Percentiles rank a stretch among this genome's conserved stretches.
Evolutionary conservation across 1,140 invertebrate genomes (phyloP).

Genomic region (Tetragnatha versicolor): DNA sequence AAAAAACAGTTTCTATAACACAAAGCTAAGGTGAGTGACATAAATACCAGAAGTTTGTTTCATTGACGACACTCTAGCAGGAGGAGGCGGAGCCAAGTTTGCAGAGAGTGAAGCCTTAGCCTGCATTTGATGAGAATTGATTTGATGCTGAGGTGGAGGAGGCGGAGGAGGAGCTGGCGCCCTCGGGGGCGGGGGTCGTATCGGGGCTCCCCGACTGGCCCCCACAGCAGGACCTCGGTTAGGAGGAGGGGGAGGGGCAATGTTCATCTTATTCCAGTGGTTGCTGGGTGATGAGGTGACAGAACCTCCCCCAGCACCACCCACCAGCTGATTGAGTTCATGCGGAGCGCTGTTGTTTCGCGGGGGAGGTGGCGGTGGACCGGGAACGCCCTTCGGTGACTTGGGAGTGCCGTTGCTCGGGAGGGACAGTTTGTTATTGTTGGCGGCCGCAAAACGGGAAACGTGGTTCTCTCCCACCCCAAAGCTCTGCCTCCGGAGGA

Average conservation of each 20-base stretch:
- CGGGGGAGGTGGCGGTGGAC: conserved; percentile 35
- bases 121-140: conserved; percentile 29
- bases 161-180: conserved; percentile 37
- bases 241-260: conserved; percentile 40
- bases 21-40: neutral
- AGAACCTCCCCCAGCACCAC: too few species aligned
- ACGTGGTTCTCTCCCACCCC: conserved; percentile 35
- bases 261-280: conserved; percentile 47
- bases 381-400: neutral
- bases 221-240: conserved; percentile 9
- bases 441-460: conserved; percentile 26
- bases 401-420: conserved; percentile 8
- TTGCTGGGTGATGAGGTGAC: conserved; percentile 32
- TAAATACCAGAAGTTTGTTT: conserved; percentile 27
- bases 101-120: conserved; percentile 15
- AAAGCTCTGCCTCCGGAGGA: conserved; percentile 40
- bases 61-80: conserved; percentile 45
- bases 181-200: conserved; percentile 26
- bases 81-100: conserved; percentile 27
- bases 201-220: conserved; percentile 21
- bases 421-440: conserved; percentile 42
- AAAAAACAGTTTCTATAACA: neutral
- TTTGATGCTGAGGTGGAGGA: conserved; percentile 43
- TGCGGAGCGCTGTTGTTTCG: conserved; percentile 44
- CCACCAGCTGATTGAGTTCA: conserved; percentile 45